phyloP scores from a whole-genome alignment of 2,113 vertebrate genomes.

The Scortum barcoo region DNA sequence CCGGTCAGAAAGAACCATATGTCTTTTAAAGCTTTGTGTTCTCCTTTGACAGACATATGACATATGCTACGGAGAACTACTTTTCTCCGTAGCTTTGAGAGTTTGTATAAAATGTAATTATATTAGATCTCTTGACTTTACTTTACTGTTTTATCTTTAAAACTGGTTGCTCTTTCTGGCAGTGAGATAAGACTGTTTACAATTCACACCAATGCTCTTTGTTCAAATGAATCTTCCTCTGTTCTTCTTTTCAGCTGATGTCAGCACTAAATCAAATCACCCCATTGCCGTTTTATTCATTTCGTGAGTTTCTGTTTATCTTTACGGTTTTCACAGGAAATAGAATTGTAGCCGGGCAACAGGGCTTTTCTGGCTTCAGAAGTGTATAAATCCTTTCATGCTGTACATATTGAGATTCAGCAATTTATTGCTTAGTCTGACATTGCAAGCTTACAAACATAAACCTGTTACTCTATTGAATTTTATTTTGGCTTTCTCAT shows the following conservation, averaged over 20 bases:
- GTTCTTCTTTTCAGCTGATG: not conserved
- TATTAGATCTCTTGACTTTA: not conserved
- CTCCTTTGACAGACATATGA: not conserved
- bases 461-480: not conserved
- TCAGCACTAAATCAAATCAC: conserved; percentile 15
- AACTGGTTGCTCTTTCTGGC: not conserved
- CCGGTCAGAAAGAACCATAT: not conserved
- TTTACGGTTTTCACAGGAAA: not conserved
- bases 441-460: not conserved
- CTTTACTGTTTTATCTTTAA: conserved; percentile 12
- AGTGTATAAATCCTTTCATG: not conserved
- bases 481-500: not conserved
- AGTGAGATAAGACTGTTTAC: conserved; percentile 23
- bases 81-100: not conserved
- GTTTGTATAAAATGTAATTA: not conserved
- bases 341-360: not conserved
- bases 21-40: not conserved
- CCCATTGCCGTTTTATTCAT: not conserved
- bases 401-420: not conserved
- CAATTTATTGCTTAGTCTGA: not conserved
- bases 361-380: not conserved
- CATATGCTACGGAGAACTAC: not conserved
- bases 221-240: not conserved
- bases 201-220: conserved; percentile 7
- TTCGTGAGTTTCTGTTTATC: conserved; percentile 7